Evolutionary conservation across 2,888 invertebrate genomes (phyloP).

Genomic region (Neoascia interrupta): DNA sequence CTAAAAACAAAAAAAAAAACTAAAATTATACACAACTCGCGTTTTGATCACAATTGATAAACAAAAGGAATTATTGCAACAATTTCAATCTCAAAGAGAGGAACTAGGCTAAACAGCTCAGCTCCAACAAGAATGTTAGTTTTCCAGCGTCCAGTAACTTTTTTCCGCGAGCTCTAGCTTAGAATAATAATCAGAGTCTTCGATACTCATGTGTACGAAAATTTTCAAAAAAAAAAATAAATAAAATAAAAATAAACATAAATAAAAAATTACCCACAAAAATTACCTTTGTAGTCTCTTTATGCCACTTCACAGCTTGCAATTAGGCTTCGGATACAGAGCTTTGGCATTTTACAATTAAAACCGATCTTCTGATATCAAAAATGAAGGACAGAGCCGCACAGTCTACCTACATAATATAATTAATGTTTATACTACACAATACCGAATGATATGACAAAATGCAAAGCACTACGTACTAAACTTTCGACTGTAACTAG

Average conservation of each 20-base stretch:
- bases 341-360: background rate
- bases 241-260: background rate
- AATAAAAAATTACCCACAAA: constrained; percentile 40
- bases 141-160: constrained; percentile 27
- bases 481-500: too few relatives aligned
- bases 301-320: constrained; percentile 33
- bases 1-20: too few relatives aligned
- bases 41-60: constrained; percentile 27
- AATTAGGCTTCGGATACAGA: constrained; percentile 49
- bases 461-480: too few relatives aligned
- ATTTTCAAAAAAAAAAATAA: constrained; percentile 5
- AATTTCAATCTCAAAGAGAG: constrained; percentile 28
- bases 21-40: constrained; percentile 17
- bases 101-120: constrained; percentile 17
- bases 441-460: too few relatives aligned
- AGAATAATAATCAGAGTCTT: constrained; percentile 24
- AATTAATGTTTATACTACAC: too few relatives aligned
- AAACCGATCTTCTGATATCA: too few relatives aligned
- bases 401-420: too few relatives aligned
- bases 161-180: constrained; percentile 28
- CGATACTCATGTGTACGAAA: constrained; percentile 10
- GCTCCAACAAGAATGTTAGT: constrained; percentile 18
- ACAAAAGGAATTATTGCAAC: background rate
- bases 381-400: too few relatives aligned
- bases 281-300: constrained; percentile 68